Base-by-base conservation (phyloP, 1,140 invertebrate genomes). In the Zaprionus capensis region DNA sequence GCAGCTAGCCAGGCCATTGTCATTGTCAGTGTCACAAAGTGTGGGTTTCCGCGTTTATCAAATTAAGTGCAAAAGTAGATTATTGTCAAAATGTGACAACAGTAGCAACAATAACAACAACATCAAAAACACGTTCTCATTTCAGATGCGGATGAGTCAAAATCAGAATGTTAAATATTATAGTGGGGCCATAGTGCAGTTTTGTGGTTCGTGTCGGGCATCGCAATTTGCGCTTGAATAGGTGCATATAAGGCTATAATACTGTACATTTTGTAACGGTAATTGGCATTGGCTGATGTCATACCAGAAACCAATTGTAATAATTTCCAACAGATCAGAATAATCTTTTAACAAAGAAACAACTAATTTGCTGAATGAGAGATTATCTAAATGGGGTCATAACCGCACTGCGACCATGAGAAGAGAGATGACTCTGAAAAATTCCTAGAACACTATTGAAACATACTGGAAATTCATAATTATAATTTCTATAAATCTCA, bases 51-150 rank as follows among this genome's bases (percentile, higher is more conserved):
- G 82, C 38, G 55, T 79, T 72, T 28, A 67, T 62, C 58, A 55
- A 69, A 81, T 85, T 76, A 78, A 81, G 75, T 85, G 82, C 78
- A 76, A 63, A 81, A 76, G 61, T 76, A 66, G 76, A 81, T 79
- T 76, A 81, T 81, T 81, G 67, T 76, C 67, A 63, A 78, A 81
- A 76, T 82, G 76, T 78, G 80, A 82, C 80, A 72, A 36, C n/a
- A 51, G 20, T 4, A 24, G 11, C 55, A 78, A 71, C 66, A 73
- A 51, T 34, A 62, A 69, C 26, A 66, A 46, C 28, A 28, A 28
- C 24, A 72, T 15, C 4, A 41, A 66, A 22, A 59, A 53, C 55
- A 24, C 36, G 17, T 59, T 53, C 34, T 17, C 44, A 57, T 71
- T 64, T 63, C 20, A 17, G 17, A 56, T 66, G 59, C 34, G 62